These are phyloP conservation scores for Tarsius wallacei DNA, from an alignment of 2,797 vertebrate species.

Conservation along the genomic window DNA sequence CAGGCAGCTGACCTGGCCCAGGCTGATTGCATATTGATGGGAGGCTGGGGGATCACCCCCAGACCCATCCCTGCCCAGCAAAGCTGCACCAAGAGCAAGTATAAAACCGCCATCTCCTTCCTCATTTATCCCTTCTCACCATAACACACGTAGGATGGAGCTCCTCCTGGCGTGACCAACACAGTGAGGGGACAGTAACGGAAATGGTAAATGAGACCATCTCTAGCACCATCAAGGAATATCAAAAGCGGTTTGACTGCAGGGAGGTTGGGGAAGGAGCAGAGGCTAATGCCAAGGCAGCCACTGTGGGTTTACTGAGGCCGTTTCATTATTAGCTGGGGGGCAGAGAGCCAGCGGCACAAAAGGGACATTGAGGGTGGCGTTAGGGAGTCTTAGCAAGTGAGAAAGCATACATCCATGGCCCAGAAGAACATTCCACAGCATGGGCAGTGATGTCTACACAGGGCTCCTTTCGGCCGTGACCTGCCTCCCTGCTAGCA, in stretches of 20 bases:
- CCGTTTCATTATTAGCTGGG: not conserved
- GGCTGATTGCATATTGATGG: rapidly evolving
- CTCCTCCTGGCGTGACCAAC: not conserved
- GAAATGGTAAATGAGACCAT: not conserved
- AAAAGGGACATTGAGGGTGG: not conserved
- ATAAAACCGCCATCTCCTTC: not conserved
- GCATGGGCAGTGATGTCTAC: not conserved
- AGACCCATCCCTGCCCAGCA: not conserved
- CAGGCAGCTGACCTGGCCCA: not conserved
- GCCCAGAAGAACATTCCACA: not conserved
- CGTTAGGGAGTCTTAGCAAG: not conserved
- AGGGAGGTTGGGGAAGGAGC: not conserved
- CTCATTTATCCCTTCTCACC: not conserved
- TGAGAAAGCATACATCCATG: not conserved
- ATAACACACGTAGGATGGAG: not conserved
- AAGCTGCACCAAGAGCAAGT: not conserved
- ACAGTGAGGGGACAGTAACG: not conserved
- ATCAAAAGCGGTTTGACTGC: slow-evolving; percentile 26
- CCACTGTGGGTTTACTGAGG: not conserved
- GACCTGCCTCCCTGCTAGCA: not conserved
- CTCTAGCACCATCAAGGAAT: not conserved
- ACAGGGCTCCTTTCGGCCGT: not conserved
- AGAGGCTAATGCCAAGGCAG: not conserved
- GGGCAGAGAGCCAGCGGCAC: not conserved
- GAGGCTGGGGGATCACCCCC: not conserved